Evolutionary conservation across 2,797 vertebrate genomes (phyloP).

Genomic region (Chaetophractus vellerosus): DNA sequence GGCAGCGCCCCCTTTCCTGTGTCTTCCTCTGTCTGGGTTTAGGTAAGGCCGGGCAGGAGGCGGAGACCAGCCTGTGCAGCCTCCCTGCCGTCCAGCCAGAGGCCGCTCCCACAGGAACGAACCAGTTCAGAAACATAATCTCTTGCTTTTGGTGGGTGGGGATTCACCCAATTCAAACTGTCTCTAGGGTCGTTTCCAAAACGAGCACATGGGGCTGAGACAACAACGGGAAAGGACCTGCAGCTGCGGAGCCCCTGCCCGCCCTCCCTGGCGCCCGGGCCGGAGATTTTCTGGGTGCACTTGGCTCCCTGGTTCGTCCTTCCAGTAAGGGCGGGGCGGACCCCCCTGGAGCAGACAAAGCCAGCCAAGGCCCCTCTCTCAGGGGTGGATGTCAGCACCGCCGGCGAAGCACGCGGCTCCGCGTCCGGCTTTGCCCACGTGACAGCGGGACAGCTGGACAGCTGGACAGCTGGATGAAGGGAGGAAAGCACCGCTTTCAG

Average conservation of each 20-base stretch:
- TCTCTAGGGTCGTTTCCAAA: background rate
- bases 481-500: background rate
- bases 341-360: background rate
- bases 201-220: background rate
- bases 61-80: too few species aligned
- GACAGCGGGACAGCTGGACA: too few species aligned
- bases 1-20: too few species aligned
- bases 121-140: too few species aligned
- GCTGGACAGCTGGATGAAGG: background rate
- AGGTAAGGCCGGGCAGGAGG: too few species aligned
- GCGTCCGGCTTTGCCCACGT: background rate
- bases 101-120: too few species aligned
- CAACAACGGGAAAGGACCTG: background rate
- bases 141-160: too few species aligned
- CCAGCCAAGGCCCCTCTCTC: background rate
- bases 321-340: background rate
- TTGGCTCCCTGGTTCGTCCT: background rate
- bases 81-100: too few species aligned
- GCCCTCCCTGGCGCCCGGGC: accelerated
- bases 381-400: background rate
- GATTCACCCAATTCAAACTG: too few species aligned
- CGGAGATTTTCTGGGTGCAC: background rate
- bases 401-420: background rate
- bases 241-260: background rate
- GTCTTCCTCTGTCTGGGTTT: too few species aligned